Base-by-base conservation (phyloP, 2,888 invertebrate species). In the Cosmorhoe ocellata region DNA sequence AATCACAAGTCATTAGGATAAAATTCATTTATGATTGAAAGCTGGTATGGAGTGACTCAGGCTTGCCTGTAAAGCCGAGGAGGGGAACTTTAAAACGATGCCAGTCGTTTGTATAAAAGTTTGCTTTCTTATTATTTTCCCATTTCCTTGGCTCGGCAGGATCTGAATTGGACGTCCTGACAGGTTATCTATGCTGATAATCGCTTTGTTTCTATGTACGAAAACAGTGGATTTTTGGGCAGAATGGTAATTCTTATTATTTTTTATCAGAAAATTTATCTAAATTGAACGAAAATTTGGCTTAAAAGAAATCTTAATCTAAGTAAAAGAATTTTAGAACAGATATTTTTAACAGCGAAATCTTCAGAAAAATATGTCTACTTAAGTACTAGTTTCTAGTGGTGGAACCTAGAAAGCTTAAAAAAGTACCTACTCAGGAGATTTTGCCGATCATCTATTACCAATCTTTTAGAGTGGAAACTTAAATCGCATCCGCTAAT, bases 71-170 rank as follows among this genome's bases (percentile, higher is more conserved):
- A 14, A 13, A 34, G 18, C 27, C 11, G 32, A 3, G 40, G 43
- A 51, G 43, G 49, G 64, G 70, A 80, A 79, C 75, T 80, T 75
- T 79, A 75, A 74, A 77, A 70, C 66, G 73, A 63, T 49, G 64
- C 69, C 70, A 75, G 76, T 76, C 76, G 76, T 80, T 77, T 80
- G 78, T 79, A 70, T 76, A 79, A 78, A 82, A 81, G 68, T 81
- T 79, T 69, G 67, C 67, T 66, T 71, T 62, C 60, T 61, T 66
- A 68, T 71, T 71, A 71, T 71, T 71, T 64, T 64, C 66, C 62
- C 66, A 66, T 71, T 50, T 68, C 53, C 59, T 60, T 57, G 52
- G 51, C 59, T 42, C 43, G 36, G 56, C 60, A 64, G 64, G 67
- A 69, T 68, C 64, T 64, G 63, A 51, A 44, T 52, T 46, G 58